These are phyloP conservation scores for Microtus pennsylvanicus DNA, from an alignment of 2,113 vertebrate species.

Conservation along the genomic window DNA sequence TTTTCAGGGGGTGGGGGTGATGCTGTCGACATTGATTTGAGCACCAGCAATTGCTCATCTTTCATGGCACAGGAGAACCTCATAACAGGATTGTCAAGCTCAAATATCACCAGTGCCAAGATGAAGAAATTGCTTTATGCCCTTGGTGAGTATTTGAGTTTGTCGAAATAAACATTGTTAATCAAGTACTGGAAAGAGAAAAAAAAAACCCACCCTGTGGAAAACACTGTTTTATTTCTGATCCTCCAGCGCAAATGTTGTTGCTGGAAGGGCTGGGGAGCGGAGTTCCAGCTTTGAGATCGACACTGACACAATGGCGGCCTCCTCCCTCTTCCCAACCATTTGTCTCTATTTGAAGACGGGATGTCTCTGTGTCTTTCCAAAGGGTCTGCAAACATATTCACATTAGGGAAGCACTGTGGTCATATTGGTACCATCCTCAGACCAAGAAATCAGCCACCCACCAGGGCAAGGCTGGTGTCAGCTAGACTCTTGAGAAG, in stretches of 20 bases:
- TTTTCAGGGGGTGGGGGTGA: no score
- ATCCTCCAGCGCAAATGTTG: background rate
- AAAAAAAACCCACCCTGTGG: background rate
- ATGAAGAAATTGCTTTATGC: background rate
- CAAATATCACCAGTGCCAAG: background rate
- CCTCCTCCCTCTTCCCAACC: background rate
- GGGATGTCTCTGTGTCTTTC: conserved; percentile 23
- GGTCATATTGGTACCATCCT: background rate
- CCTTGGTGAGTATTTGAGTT: background rate
- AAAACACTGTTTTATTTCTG: background rate
- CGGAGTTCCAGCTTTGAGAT: conserved; percentile 16
- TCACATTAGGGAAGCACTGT: background rate
- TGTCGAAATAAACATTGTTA: background rate
- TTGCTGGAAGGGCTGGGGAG: background rate
- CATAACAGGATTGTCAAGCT: background rate
- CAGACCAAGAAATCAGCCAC: background rate
- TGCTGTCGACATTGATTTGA: background rate
- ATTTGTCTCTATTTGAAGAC: background rate
- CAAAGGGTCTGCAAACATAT: background rate
- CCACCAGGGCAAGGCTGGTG: background rate
- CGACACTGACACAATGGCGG: background rate
- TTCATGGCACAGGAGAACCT: fast-evolving
- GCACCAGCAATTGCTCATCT: background rate
- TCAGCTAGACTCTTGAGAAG: background rate
- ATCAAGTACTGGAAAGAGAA: background rate